These are phyloP conservation scores for Neosilurus hyrtlii DNA, from an alignment of 2,797 vertebrate species.

Conservation along the genomic window DNA sequence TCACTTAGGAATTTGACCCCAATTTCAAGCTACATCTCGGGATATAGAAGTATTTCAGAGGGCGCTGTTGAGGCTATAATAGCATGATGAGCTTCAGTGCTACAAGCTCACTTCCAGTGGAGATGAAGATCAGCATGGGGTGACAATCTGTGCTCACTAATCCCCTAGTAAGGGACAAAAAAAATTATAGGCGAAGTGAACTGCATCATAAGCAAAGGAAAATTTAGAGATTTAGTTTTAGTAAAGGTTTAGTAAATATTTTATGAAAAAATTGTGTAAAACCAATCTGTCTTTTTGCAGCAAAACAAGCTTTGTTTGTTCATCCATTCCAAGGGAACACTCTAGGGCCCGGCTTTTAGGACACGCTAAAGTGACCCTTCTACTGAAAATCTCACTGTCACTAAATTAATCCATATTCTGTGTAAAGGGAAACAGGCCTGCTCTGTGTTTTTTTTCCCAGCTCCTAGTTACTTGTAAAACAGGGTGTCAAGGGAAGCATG, in stretches of 20 bases:
- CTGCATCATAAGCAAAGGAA: not conserved
- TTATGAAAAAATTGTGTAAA: not conserved
- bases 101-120: not conserved
- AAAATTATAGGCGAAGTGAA: not conserved
- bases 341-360: not conserved
- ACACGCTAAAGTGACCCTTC: conserved; percentile 3
- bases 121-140: not conserved
- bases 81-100: not conserved
- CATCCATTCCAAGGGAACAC: not conserved
- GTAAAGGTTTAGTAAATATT: not conserved
- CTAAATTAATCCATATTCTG: conserved; percentile 1
- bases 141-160: not conserved
- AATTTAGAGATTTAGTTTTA: not conserved
- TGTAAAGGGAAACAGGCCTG: not conserved
- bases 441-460: not conserved
- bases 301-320: not conserved
- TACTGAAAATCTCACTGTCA: not conserved
- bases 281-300: not conserved
- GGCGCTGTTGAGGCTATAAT: not conserved
- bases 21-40: not conserved
- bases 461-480: conserved; percentile 7
- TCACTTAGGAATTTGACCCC: not conserved
- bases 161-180: not conserved
- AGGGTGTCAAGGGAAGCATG: conserved; percentile 18
- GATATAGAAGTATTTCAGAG: not conserved